Percentiles rank a stretch among this genome's conserved stretches.
Evolutionary conservation across 2,113 vertebrate species (phyloP).

Genomic region (Cottus gobio): DNA sequence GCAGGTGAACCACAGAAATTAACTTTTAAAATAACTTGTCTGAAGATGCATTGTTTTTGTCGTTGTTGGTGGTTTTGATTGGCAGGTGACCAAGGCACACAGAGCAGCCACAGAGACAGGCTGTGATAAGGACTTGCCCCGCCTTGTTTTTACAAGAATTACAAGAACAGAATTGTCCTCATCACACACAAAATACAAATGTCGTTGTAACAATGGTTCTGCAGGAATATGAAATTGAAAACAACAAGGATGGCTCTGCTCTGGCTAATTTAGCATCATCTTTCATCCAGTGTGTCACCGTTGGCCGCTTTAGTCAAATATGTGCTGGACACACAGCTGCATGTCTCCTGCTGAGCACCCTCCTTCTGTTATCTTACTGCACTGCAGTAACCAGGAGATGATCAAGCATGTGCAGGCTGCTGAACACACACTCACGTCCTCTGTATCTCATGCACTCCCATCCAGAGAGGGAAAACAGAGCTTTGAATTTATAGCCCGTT

Average conservation of each 20-base stretch:
- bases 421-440: conserved; percentile 16
- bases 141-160: too few relatives aligned
- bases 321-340: background rate
- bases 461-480: background rate
- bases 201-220: background rate
- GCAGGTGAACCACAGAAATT: background rate
- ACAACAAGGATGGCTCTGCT: background rate
- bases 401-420: conserved; percentile 3
- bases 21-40: background rate
- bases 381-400: conserved; percentile 59
- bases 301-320: background rate
- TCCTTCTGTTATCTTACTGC: conserved; percentile 40
- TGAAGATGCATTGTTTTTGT: background rate
- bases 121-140: too few relatives aligned
- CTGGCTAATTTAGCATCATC: background rate
- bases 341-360: conserved; percentile 23
- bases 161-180: background rate
- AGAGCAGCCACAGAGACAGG: too few relatives aligned
- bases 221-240: conserved; percentile 1
- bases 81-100: too few relatives aligned
- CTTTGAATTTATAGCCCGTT: conserved; percentile 78
- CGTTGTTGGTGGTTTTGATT: too few relatives aligned
- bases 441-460: background rate
- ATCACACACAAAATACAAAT: background rate
- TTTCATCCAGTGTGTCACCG: background rate